These are phyloP conservation scores for Pelobates fuscus DNA, from an alignment of 2,113 vertebrate species.

Conservation along the genomic window DNA sequence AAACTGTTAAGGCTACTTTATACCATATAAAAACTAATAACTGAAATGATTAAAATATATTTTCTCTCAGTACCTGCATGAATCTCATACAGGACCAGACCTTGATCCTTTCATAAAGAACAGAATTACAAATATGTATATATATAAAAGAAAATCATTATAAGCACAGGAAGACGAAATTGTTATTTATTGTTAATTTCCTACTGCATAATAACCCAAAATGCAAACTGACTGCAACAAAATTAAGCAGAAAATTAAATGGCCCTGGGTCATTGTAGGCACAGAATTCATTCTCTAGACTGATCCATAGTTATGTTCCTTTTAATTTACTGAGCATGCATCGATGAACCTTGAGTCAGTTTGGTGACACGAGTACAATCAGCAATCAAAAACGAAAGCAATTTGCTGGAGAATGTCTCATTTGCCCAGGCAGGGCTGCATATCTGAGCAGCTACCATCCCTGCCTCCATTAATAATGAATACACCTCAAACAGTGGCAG, in stretches of 20 bases:
- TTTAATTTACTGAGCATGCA: conserved; percentile 99
- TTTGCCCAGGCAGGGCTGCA: conserved; percentile 90
- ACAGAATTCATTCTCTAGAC: conserved; percentile 89
- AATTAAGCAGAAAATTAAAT: conserved; percentile 99
- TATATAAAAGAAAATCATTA: conserved; percentile 99
- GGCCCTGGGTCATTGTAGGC: conserved; percentile 96
- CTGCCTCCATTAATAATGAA: conserved; percentile 97
- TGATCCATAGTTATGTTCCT: conserved; percentile 97
- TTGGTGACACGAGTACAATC: conserved; percentile 83
- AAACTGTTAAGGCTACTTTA: conserved; percentile 71
- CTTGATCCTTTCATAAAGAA: conserved; percentile 82
- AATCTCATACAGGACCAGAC: conserved; percentile 78
- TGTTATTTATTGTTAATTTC: conserved; percentile 99
- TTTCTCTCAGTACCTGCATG: conserved; percentile 68
- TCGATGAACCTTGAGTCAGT: conserved; percentile 92
- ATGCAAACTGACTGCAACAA: conserved; percentile 99
- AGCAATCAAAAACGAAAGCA: conserved; percentile 86
- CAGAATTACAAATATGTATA: conserved; percentile 95
- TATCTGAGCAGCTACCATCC: conserved; percentile 83
- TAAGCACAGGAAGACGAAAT: conserved; percentile 89
- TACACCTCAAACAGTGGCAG: conserved; percentile 85
- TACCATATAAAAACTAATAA: conserved; percentile 57
- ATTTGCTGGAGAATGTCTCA: conserved; percentile 86
- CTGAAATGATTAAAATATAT: conserved; percentile 71
- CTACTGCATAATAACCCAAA: conserved; percentile 99